Base-by-base conservation (phyloP, 2,113 vertebrate genomes). In the Phyllostomus discolor region DNA sequence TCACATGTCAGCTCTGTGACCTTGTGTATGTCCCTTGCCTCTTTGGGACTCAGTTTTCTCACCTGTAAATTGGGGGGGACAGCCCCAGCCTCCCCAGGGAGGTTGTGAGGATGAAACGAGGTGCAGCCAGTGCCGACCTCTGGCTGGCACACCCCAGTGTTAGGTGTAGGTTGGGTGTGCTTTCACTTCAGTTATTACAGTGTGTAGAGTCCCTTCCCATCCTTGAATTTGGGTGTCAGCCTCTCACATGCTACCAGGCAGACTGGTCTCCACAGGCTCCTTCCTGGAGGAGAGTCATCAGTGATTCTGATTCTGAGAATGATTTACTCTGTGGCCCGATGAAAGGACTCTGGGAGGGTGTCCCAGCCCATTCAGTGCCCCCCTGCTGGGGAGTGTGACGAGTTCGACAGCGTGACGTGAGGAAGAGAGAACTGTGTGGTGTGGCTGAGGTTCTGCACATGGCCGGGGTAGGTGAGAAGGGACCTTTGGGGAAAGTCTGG, bases 161-260 rank as follows among this genome's bases (percentile, higher is more conserved):
- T 20, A 52, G 43, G 2, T 17, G 28, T 0, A 54, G 35, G 15
- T 28, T 3, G 10, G 22, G 57, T 24, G 9, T 0, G 4, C 26
- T 69, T 46, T 93, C 24, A 19, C 7, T 79, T 90, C 33, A 46
- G 7, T 33, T 62, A 17, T 22, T 59, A 64, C 14, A 64, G 5
- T 15, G 10, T 12, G 43, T 62, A 48, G 78, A 93, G n/a, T 41
- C 11, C 82, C 22, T 16, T 35, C 2, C 15, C 19, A 2, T 0
- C 0, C 0, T 0, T 64, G 76, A 82, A 24, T 69, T 35, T 82
- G 59, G 50, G 33, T 54, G 79, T 26, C 52, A 48, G n/a, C 16
- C 1, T 72, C 17, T 54, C 59, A 9, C 3, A 5, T 16, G 28
- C 46, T 80, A 7, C 67, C 19, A 11, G 35, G 31, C 10, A 28